Evolutionary conservation across 2,113 vertebrate genomes (phyloP).

Genomic region (Pedionomus torquatus): DNA sequence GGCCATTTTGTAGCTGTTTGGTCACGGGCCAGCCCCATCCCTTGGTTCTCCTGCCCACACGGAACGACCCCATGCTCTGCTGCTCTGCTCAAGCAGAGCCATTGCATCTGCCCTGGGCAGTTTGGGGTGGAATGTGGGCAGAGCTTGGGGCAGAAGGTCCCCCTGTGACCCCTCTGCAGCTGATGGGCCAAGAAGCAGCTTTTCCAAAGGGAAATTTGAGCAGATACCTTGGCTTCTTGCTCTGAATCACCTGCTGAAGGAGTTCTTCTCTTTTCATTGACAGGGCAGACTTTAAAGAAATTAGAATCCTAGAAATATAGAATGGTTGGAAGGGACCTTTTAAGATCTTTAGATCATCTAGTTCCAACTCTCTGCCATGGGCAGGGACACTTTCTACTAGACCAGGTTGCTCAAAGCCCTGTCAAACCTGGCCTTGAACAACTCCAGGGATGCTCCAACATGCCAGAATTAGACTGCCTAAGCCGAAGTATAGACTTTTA

Average conservation of each 20-base stretch:
- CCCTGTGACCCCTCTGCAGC: rapidly evolving
- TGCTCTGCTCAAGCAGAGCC: neutral
- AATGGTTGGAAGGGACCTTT: neutral
- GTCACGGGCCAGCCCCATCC: neutral
- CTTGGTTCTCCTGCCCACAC: neutral
- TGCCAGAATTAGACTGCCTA: neutral
- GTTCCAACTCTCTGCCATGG: neutral
- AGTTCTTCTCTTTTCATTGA: rapidly evolving
- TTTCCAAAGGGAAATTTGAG: neutral
- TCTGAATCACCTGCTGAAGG: neutral
- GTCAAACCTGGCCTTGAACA: neutral
- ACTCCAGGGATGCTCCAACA: neutral
- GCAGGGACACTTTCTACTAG: neutral
- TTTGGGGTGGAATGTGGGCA: rapidly evolving
- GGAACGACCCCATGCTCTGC: rapidly evolving
- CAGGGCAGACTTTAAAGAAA: neutral
- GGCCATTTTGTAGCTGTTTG: neutral
- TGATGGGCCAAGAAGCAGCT: neutral
- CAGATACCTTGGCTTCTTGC: neutral
- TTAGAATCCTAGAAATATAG: neutral
- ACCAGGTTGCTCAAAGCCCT: neutral
- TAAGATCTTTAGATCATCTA: neutral
- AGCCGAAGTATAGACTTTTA: neutral
- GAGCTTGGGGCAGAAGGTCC: rapidly evolving
- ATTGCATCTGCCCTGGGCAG: rapidly evolving